Conservation (phyloP, 2,113 vertebrate species). For the Phrynosoma blainvillii region DNA sequence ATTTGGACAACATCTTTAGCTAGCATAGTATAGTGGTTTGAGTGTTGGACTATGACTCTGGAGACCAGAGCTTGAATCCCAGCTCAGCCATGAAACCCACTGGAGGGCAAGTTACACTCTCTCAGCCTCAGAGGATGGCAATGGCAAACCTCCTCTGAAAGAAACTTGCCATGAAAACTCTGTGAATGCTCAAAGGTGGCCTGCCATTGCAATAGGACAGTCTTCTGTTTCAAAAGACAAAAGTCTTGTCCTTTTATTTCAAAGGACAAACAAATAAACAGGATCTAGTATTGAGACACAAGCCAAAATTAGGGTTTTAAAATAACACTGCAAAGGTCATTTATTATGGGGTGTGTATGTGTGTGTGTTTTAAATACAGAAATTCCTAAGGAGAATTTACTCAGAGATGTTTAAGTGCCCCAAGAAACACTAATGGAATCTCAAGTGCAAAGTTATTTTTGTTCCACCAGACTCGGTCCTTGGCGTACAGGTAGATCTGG, state of each 20-base stretch:
- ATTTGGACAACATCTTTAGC: too few species aligned
- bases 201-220: not conserved
- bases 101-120: too few species aligned
- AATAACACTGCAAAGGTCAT: not conserved
- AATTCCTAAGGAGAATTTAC: not conserved
- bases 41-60: too few species aligned
- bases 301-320: not conserved
- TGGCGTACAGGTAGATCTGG: not conserved
- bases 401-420: not conserved
- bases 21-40: too few species aligned
- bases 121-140: too few species aligned
- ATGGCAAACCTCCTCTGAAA: too few species aligned
- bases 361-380: not conserved
- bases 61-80: too few species aligned
- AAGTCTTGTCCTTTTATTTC: not conserved
- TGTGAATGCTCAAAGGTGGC: too few species aligned
- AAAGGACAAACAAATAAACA: not conserved
- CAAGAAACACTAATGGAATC: constrained; percentile 13
- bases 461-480: not conserved
- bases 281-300: not conserved
- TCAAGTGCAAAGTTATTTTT: constrained; percentile 19
- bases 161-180: too few species aligned
- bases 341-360: too few species aligned
- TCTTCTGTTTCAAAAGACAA: constrained; percentile 4
- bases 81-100: too few species aligned